A percentile compares a stretch with the other conserved stretches of the same genome.
Conservation (phyloP, 2,888 invertebrate genomes). For the Rugalucina vietnamica region DNA sequence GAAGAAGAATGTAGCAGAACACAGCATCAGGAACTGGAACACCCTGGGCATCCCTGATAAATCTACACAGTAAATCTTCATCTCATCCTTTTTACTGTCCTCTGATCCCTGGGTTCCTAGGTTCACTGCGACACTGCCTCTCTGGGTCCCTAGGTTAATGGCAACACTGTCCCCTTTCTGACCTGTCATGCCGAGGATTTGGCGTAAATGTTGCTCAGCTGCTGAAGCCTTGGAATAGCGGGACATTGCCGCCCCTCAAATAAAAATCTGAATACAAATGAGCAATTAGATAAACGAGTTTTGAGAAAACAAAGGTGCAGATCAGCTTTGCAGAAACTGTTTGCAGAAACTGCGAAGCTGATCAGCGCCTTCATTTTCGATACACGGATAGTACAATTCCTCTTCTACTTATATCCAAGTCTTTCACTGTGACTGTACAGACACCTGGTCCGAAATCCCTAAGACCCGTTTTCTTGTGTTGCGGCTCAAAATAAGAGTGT, state of each 20-base stretch:
- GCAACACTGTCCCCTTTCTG: constrained; percentile 21
- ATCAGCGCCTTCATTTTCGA: too few relatives aligned
- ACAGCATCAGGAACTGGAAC: constrained; percentile 91
- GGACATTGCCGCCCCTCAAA: background rate
- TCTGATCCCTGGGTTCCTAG: background rate
- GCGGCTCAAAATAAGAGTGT: too few relatives aligned
- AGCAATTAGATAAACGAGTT: too few relatives aligned
- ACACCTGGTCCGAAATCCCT: too few relatives aligned
- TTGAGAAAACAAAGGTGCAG: too few relatives aligned
- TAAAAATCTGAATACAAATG: too few relatives aligned
- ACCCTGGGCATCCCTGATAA: constrained; percentile 88
- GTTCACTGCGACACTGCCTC: constrained; percentile 12
- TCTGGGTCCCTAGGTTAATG: background rate
- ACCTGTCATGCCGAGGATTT: constrained; percentile 38
- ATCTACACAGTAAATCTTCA: constrained; percentile 89
- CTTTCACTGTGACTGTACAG: too few relatives aligned
- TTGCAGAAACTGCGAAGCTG: too few relatives aligned
- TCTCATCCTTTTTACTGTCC: constrained; percentile 26
- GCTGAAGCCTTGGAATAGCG: constrained; percentile 14
- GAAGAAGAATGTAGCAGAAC: constrained; percentile 92
- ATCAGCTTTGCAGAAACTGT: too few relatives aligned
- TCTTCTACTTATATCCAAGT: too few relatives aligned
- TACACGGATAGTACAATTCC: too few relatives aligned
- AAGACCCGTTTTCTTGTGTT: too few relatives aligned
- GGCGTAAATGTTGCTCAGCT: constrained; percentile 34